Evolutionary conservation across 2,888 invertebrate genomes (phyloP).

Genomic region (Deroplatys truncata): DNA sequence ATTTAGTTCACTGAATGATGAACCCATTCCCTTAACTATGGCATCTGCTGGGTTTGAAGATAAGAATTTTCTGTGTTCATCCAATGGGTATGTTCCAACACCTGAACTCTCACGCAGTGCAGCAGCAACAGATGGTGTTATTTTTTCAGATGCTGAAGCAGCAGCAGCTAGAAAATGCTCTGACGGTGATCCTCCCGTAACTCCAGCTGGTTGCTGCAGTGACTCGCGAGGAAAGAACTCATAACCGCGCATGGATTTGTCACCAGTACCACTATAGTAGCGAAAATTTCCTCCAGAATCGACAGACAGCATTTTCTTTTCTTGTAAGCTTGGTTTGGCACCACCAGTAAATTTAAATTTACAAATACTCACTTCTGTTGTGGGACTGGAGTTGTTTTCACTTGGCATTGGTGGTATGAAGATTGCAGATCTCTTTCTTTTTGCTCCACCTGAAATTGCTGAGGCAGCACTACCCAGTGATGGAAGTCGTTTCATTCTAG

Average conservation of each 20-base stretch:
- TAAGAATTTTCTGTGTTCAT: background rate
- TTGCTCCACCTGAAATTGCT: constrained; percentile 37
- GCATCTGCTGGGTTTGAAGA: background rate
- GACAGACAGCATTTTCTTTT: constrained; percentile 88
- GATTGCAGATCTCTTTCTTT: constrained; percentile 75
- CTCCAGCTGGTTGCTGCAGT: constrained; percentile 48
- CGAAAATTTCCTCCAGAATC: constrained; percentile 85
- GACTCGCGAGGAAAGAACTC: constrained; percentile 73
- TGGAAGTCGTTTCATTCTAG: constrained; percentile 27
- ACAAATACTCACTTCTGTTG: constrained; percentile 84
- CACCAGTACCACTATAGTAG: constrained; percentile 82
- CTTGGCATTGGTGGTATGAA: constrained; percentile 79
- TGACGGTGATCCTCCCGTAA: constrained; percentile 19
- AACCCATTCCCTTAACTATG: background rate
- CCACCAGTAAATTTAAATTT: constrained; percentile 93
- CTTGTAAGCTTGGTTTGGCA: constrained; percentile 81
- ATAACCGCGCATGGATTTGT: constrained; percentile 70
- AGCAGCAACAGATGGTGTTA: background rate
- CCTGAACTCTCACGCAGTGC: background rate
- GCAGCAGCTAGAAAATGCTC: constrained; percentile 27
- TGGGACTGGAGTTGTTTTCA: constrained; percentile 69
- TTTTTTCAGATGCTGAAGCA: constrained; percentile 24
- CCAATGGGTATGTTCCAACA: background rate
- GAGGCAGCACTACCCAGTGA: constrained; percentile 20
- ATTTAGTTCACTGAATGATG: background rate